Evolutionary conservation across 2,113 vertebrate species (phyloP), one percentile per base, ranked within the genome.

Genomic region (Verasper variegatus): DNA sequence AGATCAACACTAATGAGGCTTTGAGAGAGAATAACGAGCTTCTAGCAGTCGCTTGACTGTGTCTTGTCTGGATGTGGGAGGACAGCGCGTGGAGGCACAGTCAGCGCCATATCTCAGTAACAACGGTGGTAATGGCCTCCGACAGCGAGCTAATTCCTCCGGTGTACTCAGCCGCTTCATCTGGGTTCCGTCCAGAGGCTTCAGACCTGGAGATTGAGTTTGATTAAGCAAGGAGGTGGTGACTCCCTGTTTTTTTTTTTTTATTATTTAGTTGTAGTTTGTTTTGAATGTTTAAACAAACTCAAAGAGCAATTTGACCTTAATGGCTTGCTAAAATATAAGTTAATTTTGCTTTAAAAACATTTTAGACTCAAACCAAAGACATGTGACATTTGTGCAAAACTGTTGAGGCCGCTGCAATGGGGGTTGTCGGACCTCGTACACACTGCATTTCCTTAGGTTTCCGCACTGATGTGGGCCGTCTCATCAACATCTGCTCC

Each of bases 1-100:
- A 71, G 74, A 91, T 86, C 78, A 79, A 66, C 79, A 67, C 74
- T 83, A 88, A 88, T 83, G 83, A 91, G 87, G 65, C 87, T 80
- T 27, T 52, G 78, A 76, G 60, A 76, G 76, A 80, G 74, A 86
- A 78, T 84, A 89, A 86, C 65, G 61, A 80, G 76, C 83, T 55
- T 76, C 68, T 49, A 87, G 85, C 62, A n/a, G 75, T 42, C 20
- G 5, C 83, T 80, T 51, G 3, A 2, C 67, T 57, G 51, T 70
- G 68, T 80, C 70, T 59, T 73, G 66, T 54, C 70, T 66, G 78
- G 77, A 57, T 2, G 10, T 40, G 47, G 67, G 56, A 68, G 71
- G 85, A 55, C 75, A 4, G 70, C 47, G 9, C 5, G 56, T 42
- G 47, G 78, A 63, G 83, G 83, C 14, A 40, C 78, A 78, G 70